Percentiles rank a stretch among this genome's conserved stretches.
These are phyloP conservation scores for Nyctereutes procyonoides DNA, from an alignment of 2,113 vertebrate species.

Conservation along the genomic window DNA sequence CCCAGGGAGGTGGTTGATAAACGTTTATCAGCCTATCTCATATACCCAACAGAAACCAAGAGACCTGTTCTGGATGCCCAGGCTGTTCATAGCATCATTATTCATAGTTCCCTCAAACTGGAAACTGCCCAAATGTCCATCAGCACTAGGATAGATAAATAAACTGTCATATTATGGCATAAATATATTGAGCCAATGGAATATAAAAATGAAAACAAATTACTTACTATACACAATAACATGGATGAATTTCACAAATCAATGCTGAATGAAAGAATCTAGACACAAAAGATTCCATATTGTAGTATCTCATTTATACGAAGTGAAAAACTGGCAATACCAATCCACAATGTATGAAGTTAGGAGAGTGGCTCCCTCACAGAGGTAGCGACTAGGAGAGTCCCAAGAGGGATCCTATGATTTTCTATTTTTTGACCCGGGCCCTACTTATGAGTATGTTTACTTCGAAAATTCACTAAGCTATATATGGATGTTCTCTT, in stretches of 20 bases:
- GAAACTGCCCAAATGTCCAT: neutral
- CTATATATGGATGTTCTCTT: neutral
- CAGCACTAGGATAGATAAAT: neutral
- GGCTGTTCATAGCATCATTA: neutral
- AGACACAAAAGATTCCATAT: neutral
- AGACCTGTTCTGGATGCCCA: neutral
- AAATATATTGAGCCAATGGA: neutral
- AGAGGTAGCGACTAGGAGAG: neutral
- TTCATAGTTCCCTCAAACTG: neutral
- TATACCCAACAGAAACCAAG: constrained; percentile 8
- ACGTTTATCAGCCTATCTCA: constrained; percentile 15
- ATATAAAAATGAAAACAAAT: neutral
- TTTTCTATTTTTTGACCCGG: neutral
- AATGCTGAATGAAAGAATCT: constrained; percentile 17
- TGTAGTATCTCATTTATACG: constrained; percentile 16
- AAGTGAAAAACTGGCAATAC: neutral
- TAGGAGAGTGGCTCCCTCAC: neutral
- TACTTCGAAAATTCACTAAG: neutral
- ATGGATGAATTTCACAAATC: constrained; percentile 9
- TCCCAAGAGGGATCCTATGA: neutral
- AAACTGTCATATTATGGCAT: neutral
- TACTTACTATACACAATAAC: neutral
- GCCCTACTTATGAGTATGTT: neutral
- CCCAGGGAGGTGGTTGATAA: neutral
- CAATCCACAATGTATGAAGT: neutral